Evolutionary conservation across 2,888 invertebrate genomes (phyloP).

Genomic region (Incurvaria masculella): DNA sequence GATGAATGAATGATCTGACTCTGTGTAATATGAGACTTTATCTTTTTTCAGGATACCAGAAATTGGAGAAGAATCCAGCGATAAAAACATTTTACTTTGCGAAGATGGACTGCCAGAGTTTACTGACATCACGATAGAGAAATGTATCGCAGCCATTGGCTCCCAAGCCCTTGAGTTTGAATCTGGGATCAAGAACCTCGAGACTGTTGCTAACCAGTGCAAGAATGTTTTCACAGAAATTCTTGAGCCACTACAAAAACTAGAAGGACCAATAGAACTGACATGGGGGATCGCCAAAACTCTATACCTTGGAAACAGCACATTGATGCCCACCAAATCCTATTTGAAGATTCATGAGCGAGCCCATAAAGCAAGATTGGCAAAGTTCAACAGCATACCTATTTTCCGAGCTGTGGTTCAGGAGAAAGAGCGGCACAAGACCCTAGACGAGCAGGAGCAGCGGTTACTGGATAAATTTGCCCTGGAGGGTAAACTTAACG

Average conservation of each 20-base stretch:
- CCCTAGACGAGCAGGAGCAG: conserved; percentile 59
- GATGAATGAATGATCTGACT: conserved; percentile 6
- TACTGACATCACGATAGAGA: conserved; percentile 74
- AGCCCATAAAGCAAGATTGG: conserved; percentile 68
- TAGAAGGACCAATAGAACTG: conserved; percentile 70
- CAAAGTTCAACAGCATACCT: conserved; percentile 67
- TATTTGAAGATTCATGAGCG: conserved; percentile 79
- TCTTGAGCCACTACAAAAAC: conserved; percentile 70
- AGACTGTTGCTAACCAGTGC: conserved; percentile 41
- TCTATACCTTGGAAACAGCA: conserved; percentile 75
- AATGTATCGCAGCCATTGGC: conserved; percentile 80
- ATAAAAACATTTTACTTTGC: conserved; percentile 71
- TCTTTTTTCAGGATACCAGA: conserved; percentile 65
- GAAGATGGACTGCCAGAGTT: conserved; percentile 78
- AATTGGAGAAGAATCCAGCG: conserved; percentile 74
- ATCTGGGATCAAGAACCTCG: conserved; percentile 67
- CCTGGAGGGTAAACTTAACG: conserved; percentile 81
- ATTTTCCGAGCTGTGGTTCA: conserved; percentile 69
- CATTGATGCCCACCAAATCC: conserved; percentile 73
- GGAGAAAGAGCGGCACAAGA: conserved; percentile 42
- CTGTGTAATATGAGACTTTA: too few species aligned
- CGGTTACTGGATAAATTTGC: conserved; percentile 74
- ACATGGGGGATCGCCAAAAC: conserved; percentile 88
- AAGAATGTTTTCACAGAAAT: conserved; percentile 65
- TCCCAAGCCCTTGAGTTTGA: conserved; percentile 82